phyloP scores from a whole-genome alignment of 2,888 invertebrate genomes.

The Eupeodes luniger region DNA sequence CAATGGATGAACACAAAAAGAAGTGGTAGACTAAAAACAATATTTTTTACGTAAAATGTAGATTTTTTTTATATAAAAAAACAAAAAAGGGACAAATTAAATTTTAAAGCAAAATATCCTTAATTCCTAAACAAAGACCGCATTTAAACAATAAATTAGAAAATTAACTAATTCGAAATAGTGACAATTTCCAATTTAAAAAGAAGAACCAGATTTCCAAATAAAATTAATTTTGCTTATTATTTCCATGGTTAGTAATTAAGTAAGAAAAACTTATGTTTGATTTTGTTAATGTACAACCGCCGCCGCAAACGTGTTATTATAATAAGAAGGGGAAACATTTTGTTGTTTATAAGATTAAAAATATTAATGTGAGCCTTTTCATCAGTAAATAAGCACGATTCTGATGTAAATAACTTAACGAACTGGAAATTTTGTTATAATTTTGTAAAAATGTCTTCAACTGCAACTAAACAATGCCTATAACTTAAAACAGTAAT shows the following conservation, averaged over 20 bases:
- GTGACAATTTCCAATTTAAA: conserved; percentile 10
- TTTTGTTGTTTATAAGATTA: conserved; percentile 13
- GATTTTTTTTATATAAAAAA: conserved; percentile 57
- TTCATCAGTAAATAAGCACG: conserved; percentile 14
- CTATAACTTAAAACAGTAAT: conserved; percentile 35
- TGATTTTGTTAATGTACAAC: conserved; percentile 31
- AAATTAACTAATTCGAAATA: conserved; percentile 26
- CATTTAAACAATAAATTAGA: conserved; percentile 30
- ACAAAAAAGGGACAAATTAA: conserved; percentile 52
- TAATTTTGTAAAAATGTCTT: conserved; percentile 34
- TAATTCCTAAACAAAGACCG: conserved; percentile 37
- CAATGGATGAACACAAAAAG: conserved; percentile 99
- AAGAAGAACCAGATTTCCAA: neutral
- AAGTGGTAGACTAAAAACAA: conserved; percentile 86
- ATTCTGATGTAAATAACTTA: conserved; percentile 61
- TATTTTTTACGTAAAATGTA: conserved; percentile 36
- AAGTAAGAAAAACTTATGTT: conserved; percentile 47
- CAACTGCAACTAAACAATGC: neutral
- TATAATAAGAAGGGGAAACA: neutral
- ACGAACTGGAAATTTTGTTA: conserved; percentile 33
- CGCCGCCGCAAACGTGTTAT: conserved; percentile 2
- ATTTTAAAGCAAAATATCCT: conserved; percentile 24
- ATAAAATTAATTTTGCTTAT: conserved; percentile 1
- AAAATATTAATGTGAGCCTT: neutral
- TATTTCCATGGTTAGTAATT: conserved; percentile 61